phyloP scores from a whole-genome alignment of 2,888 invertebrate genomes.

The Hipparchia sbordonii region DNA sequence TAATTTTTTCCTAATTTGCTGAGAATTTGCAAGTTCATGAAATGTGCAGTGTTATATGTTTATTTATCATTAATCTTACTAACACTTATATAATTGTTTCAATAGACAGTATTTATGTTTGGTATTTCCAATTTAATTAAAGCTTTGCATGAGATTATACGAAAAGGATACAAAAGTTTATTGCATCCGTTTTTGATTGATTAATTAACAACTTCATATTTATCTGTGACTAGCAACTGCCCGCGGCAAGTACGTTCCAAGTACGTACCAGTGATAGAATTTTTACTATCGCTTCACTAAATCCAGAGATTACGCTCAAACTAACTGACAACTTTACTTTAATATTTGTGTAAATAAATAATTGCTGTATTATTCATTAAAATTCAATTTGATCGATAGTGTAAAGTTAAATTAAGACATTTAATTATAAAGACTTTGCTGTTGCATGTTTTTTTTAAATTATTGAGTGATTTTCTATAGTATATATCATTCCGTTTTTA shows the following conservation, averaged over 20 bases:
- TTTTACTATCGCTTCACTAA: too few relatives aligned
- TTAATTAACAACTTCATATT: neutral
- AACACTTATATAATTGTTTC: neutral
- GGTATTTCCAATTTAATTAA: neutral
- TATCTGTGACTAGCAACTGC: neutral
- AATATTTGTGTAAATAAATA: too few relatives aligned
- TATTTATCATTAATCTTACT: conserved; percentile 5
- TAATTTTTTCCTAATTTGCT: neutral
- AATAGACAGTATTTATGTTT: neutral
- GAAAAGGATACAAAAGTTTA: conserved; percentile 2
- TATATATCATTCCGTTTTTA: too few relatives aligned
- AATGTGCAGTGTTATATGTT: neutral
- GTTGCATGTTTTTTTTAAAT: neutral
- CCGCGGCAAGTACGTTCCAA: too few relatives aligned
- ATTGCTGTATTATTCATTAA: too few relatives aligned
- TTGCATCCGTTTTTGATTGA: neutral
- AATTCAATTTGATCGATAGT: too few relatives aligned
- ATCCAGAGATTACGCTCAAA: too few relatives aligned
- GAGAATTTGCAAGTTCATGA: conserved; percentile 12
- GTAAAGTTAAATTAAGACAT: too few relatives aligned
- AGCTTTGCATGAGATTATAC: conserved; percentile 10
- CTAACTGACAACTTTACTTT: too few relatives aligned
- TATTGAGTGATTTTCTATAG: too few relatives aligned
- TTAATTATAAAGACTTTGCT: too few relatives aligned
- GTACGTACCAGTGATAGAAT: too few relatives aligned